Conservation (phyloP, 2,797 vertebrate genomes). For the Sebastes jordani region DNA sequence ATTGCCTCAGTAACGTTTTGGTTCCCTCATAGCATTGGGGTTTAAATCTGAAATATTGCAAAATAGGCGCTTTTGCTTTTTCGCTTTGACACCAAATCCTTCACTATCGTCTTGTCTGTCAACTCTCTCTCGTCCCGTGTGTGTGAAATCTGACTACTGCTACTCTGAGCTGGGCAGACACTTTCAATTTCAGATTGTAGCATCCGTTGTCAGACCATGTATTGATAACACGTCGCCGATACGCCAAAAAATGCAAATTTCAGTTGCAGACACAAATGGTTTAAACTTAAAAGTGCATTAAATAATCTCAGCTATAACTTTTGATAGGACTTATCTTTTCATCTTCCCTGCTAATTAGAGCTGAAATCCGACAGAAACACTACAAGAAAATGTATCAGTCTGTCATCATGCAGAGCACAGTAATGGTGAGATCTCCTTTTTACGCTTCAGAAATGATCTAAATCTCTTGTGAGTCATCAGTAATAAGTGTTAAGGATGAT, state of each 20-base stretch:
- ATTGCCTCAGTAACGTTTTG: too few relatives aligned
- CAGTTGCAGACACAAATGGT: neutral
- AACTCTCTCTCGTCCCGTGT: too few relatives aligned
- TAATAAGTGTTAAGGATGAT: neutral
- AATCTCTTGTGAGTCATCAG: neutral
- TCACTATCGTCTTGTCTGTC: too few relatives aligned
- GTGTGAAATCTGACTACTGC: too few relatives aligned
- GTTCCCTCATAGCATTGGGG: too few relatives aligned
- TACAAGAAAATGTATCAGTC: neutral
- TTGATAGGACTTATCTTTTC: neutral
- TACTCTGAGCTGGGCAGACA: too few relatives aligned
- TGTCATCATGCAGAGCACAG: neutral
- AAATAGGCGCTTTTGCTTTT: too few relatives aligned
- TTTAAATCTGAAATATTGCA: too few relatives aligned
- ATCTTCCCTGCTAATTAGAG: neutral
- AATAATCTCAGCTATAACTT: neutral
- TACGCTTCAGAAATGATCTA: neutral
- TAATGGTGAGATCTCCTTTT: neutral
- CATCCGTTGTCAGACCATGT: accelerated
- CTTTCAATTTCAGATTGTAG: too few relatives aligned
- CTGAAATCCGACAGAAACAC: neutral
- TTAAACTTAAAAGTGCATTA: neutral
- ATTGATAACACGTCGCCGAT: too few relatives aligned
- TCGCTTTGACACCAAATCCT: too few relatives aligned
- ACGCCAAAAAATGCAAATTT: too few relatives aligned